Evolutionary conservation across 2,888 invertebrate species (phyloP).

Genomic region (Cosmia pyralina): DNA sequence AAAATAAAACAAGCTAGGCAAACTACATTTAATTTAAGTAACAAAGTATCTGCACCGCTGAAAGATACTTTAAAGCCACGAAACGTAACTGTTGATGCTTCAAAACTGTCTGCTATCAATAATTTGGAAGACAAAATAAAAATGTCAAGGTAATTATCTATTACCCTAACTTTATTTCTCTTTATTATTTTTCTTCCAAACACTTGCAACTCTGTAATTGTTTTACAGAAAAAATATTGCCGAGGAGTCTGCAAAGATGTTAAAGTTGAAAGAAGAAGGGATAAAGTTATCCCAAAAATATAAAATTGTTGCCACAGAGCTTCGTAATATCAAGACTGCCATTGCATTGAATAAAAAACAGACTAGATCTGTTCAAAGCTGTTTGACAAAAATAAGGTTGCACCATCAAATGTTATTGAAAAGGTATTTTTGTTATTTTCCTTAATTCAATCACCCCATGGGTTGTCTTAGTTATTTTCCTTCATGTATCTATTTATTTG

Average conservation of each 20-base stretch:
- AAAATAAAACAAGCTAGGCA: slow-evolving; percentile 86
- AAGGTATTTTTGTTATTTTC: slow-evolving; percentile 76
- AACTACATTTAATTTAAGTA: slow-evolving; percentile 68
- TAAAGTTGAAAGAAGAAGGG: slow-evolving; percentile 84
- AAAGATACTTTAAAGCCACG: slow-evolving; percentile 83
- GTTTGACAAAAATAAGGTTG: slow-evolving; percentile 80
- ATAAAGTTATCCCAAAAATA: slow-evolving; percentile 82
- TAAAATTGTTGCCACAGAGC: slow-evolving; percentile 85
- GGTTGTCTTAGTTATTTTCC: slow-evolving; percentile 18
- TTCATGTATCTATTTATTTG: slow-evolving; percentile 32
- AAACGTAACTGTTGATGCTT: slow-evolving; percentile 73
- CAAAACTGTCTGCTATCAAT: slow-evolving; percentile 58
- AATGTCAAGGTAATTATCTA: slow-evolving; percentile 78
- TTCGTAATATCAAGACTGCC: slow-evolving; percentile 84
- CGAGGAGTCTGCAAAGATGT: slow-evolving; percentile 84
- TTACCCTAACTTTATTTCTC: not conserved
- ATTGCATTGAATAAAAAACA: slow-evolving; percentile 85
- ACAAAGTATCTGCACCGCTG: slow-evolving; percentile 48
- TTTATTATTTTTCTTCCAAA: not conserved
- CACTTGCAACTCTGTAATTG: slow-evolving; percentile 19
- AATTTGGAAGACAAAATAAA: slow-evolving; percentile 83
- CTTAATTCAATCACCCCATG: slow-evolving; percentile 15
- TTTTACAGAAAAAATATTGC: slow-evolving; percentile 85
- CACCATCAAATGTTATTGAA: slow-evolving; percentile 85
- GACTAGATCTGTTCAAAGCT: slow-evolving; percentile 80